Evolutionary conservation across 37 sponge, comb jelly and placozoan species (phyloP).

Genomic region (Chondrilla cf. caribensis): DNA sequence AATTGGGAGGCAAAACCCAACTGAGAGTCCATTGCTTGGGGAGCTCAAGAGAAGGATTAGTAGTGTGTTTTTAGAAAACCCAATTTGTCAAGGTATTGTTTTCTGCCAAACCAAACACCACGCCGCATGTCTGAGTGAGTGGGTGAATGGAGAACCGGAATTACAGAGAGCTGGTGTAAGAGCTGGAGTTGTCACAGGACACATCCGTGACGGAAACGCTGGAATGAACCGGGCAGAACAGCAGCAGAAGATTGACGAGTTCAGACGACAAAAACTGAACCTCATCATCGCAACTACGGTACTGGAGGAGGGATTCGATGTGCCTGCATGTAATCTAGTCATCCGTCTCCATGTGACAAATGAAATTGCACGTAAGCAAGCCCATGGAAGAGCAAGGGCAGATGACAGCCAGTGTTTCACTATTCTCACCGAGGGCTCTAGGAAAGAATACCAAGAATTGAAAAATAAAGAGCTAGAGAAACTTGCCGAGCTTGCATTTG

Average conservation of each 20-base stretch:
- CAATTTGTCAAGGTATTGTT: constrained; percentile 9
- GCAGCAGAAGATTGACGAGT: constrained; percentile 58
- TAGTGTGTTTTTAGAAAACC: background rate
- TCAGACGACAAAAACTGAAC: constrained; percentile 71
- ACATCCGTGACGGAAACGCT: constrained; percentile 25
- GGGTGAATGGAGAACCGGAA: background rate
- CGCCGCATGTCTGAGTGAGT: background rate
- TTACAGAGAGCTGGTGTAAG: background rate
- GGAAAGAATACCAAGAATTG: constrained; percentile 11
- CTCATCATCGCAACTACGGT: constrained; percentile 35
- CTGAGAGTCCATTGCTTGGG: constrained; percentile 1
- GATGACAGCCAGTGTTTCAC: constrained; percentile 20
- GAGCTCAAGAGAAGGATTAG: background rate
- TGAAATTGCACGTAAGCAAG: constrained; percentile 28
- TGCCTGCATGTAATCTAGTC: constrained; percentile 27
- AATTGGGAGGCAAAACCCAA: background rate
- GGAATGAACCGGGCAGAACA: constrained; percentile 70
- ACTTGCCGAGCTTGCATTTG: background rate
- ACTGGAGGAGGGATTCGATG: constrained; percentile 32
- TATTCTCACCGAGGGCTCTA: background rate
- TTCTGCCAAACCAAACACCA: constrained; percentile 19
- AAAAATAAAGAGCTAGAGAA: constrained; percentile 13
- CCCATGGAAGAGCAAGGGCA: constrained; percentile 28
- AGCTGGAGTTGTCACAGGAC: constrained; percentile 40
- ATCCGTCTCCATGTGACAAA: constrained; percentile 25